Evolutionary conservation across 2,797 vertebrate species (phyloP), one percentile per base, ranked within the genome.

Genomic region (Chloroceryle inda): DNA sequence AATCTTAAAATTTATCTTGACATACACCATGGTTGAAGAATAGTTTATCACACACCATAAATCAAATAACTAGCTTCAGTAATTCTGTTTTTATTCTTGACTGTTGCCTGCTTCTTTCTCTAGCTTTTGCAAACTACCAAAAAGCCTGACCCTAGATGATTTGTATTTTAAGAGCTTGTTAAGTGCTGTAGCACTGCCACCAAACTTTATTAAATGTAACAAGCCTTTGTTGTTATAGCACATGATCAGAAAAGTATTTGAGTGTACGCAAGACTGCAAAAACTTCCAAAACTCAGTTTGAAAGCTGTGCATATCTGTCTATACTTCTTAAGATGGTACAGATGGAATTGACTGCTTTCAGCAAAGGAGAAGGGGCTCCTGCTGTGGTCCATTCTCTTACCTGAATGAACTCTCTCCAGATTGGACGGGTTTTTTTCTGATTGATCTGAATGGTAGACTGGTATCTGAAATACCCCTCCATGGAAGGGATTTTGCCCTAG

Each of bases 261-360:
- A 83, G 40, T 9, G 49, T 5, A 20, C 9, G 37, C 38, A 80
- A 69, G 67, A 53, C n/a, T 37, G 29, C 37, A 90, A 47, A 61
- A 85, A 37, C 33, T 80, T 84, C 52, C 38, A 47, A 81, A 86
- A 56, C 31, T 50, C 47, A 88, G 75, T 40, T n/a, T 52, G 26
- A 45, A 4, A 8, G 24, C 17, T 44, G 4, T 23, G 29, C 0
- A 0, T 44, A 26, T 62, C 44, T 63, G 37, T 52, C 50, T 71
- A 37, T 52, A 17, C 33, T 63, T 63, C 22, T 27, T 90, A 71
- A 12, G 35, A 42, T 4, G 17, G 47, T 14, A 31, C 4, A 50
- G 59, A 33, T n/a, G 19, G 56, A 83, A 90, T 0, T 49, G 16
- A 63, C 68, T 59, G 52, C n/a, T 71, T 64, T 62, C 68, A 71